Conservation (phyloP, 2,113 vertebrate species). For the Ariopsis seemanni region DNA sequence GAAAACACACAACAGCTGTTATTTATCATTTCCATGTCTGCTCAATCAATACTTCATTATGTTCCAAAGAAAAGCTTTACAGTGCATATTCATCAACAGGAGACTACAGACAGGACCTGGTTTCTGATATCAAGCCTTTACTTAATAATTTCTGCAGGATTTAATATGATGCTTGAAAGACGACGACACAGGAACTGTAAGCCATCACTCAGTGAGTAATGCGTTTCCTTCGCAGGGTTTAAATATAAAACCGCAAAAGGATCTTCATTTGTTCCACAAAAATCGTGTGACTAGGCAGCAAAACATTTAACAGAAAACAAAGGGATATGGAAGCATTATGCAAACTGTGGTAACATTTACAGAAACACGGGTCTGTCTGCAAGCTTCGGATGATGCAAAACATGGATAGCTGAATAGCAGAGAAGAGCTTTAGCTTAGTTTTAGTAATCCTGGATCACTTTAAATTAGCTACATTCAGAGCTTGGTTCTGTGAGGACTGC, state of each 20-base stretch:
- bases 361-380: not conserved
- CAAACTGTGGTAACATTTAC: not conserved
- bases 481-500: not conserved
- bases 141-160: not conserved
- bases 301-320: constrained; percentile 6
- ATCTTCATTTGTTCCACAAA: not conserved
- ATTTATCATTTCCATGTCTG: not conserved
- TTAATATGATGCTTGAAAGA: not conserved
- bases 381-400: not conserved
- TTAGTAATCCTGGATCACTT: not conserved
- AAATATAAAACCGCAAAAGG: not conserved
- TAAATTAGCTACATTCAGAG: not conserved
- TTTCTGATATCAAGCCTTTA: not conserved
- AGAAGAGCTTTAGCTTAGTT: not conserved
- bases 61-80: not conserved
- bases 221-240: not conserved
- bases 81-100: not conserved
- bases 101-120: not conserved
- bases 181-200: not conserved
- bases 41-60: not conserved
- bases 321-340: not conserved
- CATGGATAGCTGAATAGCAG: too few species aligned
- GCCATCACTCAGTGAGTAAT: not conserved
- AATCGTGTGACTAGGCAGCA: constrained; percentile 1
- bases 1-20: constrained; percentile 1